Base-by-base conservation (phyloP, 2,797 vertebrate species). In the Oryzias dopingdopingensis region DNA sequence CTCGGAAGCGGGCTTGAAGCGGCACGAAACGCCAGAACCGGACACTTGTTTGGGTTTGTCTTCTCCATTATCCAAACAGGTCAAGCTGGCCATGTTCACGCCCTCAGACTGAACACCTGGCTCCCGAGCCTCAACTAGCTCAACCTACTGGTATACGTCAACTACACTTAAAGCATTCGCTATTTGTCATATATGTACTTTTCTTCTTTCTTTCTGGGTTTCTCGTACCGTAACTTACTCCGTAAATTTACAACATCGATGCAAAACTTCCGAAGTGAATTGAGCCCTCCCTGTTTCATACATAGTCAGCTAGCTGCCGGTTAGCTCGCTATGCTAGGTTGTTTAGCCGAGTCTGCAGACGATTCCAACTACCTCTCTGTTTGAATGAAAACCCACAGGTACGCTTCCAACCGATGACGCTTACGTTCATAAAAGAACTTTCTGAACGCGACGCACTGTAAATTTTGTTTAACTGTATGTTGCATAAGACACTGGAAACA, bases 1-100 rank as follows among this genome's bases (percentile, higher is more conserved):
- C 6, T 86, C 85, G 0, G 84, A 75, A 37, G 84, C 77, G 18
- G 67, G 65, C 50, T 8, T 62, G 56, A 61, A 26, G 44, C 63
- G 73, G 52, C 18, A 2, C 1, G 62, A 45, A 16, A 49, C 42
- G 5, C 47, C 67, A 8, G 68, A 59, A 8, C 44, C 56, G 40
- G 51, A 46, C 51, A 42, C 66, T 12, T 13, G 48, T 4, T 37
- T 51, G n/a, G 60, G 14, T 14, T 49, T 46, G 41, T 57, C 58
- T 0, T 61, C 64, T 18, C 76, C 76, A 14, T 77, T 77, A 42
- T 72, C n/a, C 45, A 26, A 72, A 5, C 63, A 45, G 44, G 54
- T 42, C 6, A 51, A 8, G 26, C 18, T 59, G 44, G 85, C 81
- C 87, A 89, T 16, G 52, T 44, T 10, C 18, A 3, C 47, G 29